Evolutionary conservation across 1,140 invertebrate genomes (phyloP).

Genomic region (Macrosteles quadrilineatus): DNA sequence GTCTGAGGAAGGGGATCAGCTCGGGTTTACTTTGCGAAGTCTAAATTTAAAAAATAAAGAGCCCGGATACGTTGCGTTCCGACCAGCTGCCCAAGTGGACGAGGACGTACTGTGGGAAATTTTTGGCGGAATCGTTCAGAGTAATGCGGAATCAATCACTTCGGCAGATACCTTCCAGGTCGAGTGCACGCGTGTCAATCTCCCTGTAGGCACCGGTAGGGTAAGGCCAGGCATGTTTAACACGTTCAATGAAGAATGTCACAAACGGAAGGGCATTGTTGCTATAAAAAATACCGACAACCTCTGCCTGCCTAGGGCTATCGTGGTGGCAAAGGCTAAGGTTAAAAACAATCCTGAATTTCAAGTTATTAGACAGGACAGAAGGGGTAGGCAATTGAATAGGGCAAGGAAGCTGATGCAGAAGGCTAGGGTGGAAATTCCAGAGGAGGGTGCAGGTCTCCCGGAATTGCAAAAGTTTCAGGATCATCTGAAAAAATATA

Average conservation of each 20-base stretch:
- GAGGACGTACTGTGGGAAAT: neutral
- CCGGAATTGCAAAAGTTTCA: conserved; percentile 10
- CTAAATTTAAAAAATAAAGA: conserved; percentile 18
- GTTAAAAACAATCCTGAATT: conserved; percentile 1
- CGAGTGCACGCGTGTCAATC: neutral
- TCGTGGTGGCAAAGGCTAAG: conserved; percentile 19
- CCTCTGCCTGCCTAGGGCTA: conserved; percentile 13
- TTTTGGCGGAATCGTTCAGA: conserved; percentile 15
- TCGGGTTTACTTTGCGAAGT: conserved; percentile 12
- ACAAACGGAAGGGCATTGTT: conserved; percentile 1
- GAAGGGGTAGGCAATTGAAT: neutral
- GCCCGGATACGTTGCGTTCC: conserved; percentile 9
- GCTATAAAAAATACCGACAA: conserved; percentile 21
- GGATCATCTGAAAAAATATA: neutral
- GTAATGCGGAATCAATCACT: conserved; percentile 6
- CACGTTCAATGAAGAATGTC: conserved; percentile 22
- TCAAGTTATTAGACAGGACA: neutral
- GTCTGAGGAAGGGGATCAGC: neutral
- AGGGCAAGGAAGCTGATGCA: neutral
- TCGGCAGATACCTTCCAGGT: neutral
- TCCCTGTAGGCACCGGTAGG: neutral
- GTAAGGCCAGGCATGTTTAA: neutral
- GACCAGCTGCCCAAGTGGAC: neutral
- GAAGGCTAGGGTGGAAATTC: conserved; percentile 7
- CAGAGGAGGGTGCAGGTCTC: conserved; percentile 2